A percentile compares a stretch with the other conserved stretches of the same genome.
Evolutionary conservation across 2,888 invertebrate species (phyloP).

Genomic region (Malacosoma neustria): DNA sequence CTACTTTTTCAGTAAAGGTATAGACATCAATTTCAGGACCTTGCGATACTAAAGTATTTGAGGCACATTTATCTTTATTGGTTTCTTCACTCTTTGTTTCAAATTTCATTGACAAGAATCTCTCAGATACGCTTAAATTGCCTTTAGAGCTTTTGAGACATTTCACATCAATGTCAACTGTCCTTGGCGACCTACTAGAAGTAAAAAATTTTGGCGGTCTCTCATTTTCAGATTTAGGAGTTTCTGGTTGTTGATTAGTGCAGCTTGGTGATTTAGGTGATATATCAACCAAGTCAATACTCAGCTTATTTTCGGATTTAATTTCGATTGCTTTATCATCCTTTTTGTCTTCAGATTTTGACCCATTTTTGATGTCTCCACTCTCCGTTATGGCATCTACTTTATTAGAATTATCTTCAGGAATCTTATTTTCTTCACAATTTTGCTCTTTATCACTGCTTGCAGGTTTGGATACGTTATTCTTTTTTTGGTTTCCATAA

Average conservation of each 20-base stretch:
- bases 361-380: conserved; percentile 7
- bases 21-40: conserved; percentile 65
- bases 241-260: conserved; percentile 23
- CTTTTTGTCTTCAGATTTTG: conserved; percentile 13
- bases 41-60: conserved; percentile 50
- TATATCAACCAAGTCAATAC: conserved; percentile 9
- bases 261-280: conserved; percentile 16
- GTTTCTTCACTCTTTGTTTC: conserved; percentile 49
- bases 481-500: conserved; percentile 30
- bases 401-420: conserved; percentile 13
- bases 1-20: conserved; percentile 65
- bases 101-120: conserved; percentile 55
- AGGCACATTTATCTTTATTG: conserved; percentile 40
- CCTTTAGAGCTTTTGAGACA: conserved; percentile 63
- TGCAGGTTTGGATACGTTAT: conserved; percentile 17
- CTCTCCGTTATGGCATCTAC: conserved; percentile 6
- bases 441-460: conserved; percentile 14
- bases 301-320: conserved; percentile 9
- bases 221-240: conserved; percentile 52
- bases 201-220: conserved; percentile 66
- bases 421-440: conserved; percentile 10
- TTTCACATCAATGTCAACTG: conserved; percentile 63
- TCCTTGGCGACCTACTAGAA: conserved; percentile 54
- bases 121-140: conserved; percentile 58
- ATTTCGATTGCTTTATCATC: conserved; percentile 14